Evolutionary conservation across 2,797 vertebrate genomes (phyloP).

Genomic region (Karalla daura): DNA sequence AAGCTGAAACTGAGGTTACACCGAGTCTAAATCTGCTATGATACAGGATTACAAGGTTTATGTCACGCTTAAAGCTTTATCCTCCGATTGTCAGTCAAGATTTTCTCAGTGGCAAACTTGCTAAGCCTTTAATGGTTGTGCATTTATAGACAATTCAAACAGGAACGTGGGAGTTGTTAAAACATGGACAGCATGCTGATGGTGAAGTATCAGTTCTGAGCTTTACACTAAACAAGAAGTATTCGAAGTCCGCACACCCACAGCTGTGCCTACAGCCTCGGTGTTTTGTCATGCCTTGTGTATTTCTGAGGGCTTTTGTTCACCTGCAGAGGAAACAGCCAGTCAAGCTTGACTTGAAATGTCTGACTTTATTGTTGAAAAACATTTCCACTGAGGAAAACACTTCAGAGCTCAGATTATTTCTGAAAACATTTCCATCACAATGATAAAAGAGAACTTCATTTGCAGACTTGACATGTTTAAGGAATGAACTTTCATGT

Average conservation of each 20-base stretch:
- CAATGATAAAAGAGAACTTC: slow-evolving; percentile 2
- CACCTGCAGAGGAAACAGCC: slow-evolving; percentile 40
- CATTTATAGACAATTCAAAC: slow-evolving; percentile 52
- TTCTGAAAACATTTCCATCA: slow-evolving; percentile 8
- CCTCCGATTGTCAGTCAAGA: slow-evolving; percentile 75
- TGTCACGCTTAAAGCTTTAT: slow-evolving; percentile 70
- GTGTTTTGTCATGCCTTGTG: not conserved
- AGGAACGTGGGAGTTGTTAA: slow-evolving; percentile 31
- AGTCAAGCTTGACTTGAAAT: slow-evolving; percentile 28
- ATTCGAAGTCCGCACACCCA: slow-evolving; percentile 15
- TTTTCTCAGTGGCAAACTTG: slow-evolving; percentile 63
- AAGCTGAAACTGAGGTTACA: slow-evolving; percentile 65
- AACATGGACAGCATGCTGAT: slow-evolving; percentile 40
- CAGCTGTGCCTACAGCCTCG: not conserved
- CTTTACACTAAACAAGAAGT: slow-evolving; percentile 9
- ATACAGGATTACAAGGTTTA: slow-evolving; percentile 81
- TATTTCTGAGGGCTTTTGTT: slow-evolving; percentile 5
- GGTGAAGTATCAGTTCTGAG: not conserved
- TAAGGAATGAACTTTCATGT: not conserved
- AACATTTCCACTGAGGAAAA: slow-evolving; percentile 21
- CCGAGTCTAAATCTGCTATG: slow-evolving; percentile 68
- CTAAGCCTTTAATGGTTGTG: slow-evolving; percentile 61
- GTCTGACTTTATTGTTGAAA: slow-evolving; percentile 27
- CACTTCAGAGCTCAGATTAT: not conserved
- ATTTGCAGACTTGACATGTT: slow-evolving; percentile 13